These are phyloP conservation scores for Bucco capensis DNA, from an alignment of 2,113 vertebrate species.

Conservation along the genomic window DNA sequence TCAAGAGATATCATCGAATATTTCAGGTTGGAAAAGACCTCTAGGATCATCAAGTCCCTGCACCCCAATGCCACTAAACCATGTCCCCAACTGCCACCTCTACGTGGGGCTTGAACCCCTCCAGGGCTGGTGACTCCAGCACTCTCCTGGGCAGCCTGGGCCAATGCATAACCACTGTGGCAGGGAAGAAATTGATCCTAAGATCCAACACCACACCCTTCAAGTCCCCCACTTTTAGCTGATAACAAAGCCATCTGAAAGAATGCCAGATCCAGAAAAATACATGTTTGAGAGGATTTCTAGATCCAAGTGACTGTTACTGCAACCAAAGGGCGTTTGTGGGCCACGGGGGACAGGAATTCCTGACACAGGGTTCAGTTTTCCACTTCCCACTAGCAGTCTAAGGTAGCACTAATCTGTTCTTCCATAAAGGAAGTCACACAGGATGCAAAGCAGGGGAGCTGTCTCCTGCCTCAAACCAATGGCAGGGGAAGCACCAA, in stretches of 20 bases:
- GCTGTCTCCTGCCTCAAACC: conserved; percentile 34
- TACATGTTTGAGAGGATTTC: background rate
- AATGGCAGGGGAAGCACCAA: background rate
- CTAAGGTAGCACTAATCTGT: background rate
- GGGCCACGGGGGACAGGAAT: background rate
- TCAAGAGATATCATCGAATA: background rate
- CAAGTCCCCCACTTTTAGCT: background rate
- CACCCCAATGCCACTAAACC: too few relatives aligned
- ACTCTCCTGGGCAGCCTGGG: too few relatives aligned
- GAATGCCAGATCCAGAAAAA: background rate
- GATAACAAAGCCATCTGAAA: background rate
- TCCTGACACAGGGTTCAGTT: background rate
- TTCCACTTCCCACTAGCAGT: background rate
- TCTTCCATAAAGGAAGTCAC: background rate
- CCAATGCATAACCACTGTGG: too few relatives aligned
- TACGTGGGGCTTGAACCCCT: too few relatives aligned
- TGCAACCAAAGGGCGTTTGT: background rate
- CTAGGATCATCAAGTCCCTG: too few relatives aligned
- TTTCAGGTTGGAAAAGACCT: too few relatives aligned
- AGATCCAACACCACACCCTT: too few relatives aligned
- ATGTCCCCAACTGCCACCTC: too few relatives aligned
- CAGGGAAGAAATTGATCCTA: too few relatives aligned
- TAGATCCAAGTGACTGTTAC: background rate
- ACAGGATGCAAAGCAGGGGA: conserved; percentile 50
- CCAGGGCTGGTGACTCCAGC: too few relatives aligned